Percentiles rank a stretch among this genome's conserved stretches.
Conservation (phyloP, 37 sponge, comb jelly and placozoan species). For the Haliclona indistincta region DNA sequence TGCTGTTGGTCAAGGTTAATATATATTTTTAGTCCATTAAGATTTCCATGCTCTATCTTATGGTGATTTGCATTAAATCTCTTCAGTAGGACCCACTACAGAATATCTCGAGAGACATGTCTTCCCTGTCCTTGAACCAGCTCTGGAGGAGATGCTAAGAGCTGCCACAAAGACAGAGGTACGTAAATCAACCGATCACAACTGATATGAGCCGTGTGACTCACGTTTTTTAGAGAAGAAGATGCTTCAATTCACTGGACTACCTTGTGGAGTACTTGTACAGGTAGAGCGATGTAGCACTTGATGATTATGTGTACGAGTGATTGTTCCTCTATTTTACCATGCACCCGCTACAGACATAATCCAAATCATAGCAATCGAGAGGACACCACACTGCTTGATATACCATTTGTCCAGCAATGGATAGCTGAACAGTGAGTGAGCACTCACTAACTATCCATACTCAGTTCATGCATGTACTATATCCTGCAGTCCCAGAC, state of each 20-base stretch:
- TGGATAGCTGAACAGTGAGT: conserved; percentile 66
- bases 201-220: not conserved
- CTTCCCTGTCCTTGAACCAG: conserved; percentile 69
- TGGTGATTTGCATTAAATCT: too few relatives aligned
- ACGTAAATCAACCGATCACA: not conserved
- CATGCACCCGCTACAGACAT: conserved; percentile 24
- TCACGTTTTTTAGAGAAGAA: conserved; percentile 53
- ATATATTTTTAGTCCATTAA: too few relatives aligned
- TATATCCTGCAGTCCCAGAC: conserved; percentile 84
- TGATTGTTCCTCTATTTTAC: not conserved
- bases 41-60: too few relatives aligned
- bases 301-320: not conserved
- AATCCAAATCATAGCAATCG: conserved; percentile 52
- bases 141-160: conserved; percentile 56
- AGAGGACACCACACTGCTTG: conserved; percentile 36
- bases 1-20: too few relatives aligned
- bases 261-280: conserved; percentile 71
- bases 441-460: not conserved
- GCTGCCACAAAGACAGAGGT: conserved; percentile 70
- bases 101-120: conserved; percentile 56
- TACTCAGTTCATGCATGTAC: not conserved
- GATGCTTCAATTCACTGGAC: conserved; percentile 74
- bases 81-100: conserved; percentile 17
- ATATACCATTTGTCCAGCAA: conserved; percentile 81
- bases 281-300: conserved; percentile 26